These are phyloP conservation scores for Solenopsis invicta DNA, from an alignment of 1,140 invertebrate genomes.

Conservation along the genomic window DNA sequence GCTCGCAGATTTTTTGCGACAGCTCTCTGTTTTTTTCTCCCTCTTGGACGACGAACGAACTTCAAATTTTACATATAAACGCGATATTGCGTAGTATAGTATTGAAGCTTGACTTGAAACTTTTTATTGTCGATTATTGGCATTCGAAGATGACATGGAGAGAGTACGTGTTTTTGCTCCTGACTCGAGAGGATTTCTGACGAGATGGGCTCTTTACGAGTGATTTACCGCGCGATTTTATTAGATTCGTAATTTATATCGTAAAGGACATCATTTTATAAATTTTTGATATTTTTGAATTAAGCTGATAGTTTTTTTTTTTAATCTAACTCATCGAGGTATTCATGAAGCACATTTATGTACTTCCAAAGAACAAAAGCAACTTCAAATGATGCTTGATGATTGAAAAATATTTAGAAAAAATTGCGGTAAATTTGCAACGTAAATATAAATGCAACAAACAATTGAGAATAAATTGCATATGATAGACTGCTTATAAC, in stretches of 20 bases:
- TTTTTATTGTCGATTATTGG: not conserved
- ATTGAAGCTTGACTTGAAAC: not conserved
- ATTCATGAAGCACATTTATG: not conserved
- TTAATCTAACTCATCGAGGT: not conserved
- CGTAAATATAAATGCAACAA: not conserved
- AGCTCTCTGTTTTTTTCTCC: not conserved
- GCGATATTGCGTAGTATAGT: not conserved
- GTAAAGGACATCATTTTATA: not conserved
- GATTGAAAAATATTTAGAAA: not conserved
- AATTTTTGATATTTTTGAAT: not conserved
- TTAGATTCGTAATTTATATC: not conserved
- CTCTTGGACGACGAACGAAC: not conserved
- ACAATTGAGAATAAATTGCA: not conserved
- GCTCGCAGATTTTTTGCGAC: not conserved
- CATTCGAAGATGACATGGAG: not conserved
- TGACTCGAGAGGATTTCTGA: not conserved
- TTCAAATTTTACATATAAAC: not conserved
- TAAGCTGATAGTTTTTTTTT: not conserved
- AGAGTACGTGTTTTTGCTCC: not conserved
- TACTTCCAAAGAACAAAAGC: not conserved
- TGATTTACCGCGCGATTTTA: not conserved
- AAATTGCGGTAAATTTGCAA: slow-evolving; percentile 3
- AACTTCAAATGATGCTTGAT: not conserved
- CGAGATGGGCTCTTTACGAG: not conserved
- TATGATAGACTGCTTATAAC: not conserved